Conservation (phyloP, 2,113 vertebrate genomes). For the Lycocorax pyrrhopterus region DNA sequence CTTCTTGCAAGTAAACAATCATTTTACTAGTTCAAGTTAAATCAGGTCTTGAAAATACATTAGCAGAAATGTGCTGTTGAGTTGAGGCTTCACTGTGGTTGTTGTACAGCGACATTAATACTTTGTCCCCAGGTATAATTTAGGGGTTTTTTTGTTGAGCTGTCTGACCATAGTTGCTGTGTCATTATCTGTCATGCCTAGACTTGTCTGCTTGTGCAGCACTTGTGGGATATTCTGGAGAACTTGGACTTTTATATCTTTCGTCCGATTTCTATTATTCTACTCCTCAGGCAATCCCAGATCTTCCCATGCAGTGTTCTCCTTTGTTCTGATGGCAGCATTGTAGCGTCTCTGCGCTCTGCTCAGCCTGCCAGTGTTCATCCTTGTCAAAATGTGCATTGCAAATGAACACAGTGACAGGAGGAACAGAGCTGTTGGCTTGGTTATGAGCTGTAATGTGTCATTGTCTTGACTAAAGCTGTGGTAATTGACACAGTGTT, state of each 20-base stretch:
- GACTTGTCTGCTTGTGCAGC: not conserved
- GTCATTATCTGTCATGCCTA: not conserved
- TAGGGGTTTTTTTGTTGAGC: not conserved
- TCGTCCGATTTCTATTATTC: fast-evolving
- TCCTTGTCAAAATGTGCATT: not conserved
- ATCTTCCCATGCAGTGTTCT: not conserved
- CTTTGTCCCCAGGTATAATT: not conserved
- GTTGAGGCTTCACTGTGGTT: not conserved
- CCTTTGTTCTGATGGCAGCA: not conserved
- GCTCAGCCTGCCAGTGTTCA: not conserved
- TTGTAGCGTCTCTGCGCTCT: fast-evolving
- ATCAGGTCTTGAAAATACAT: not conserved
- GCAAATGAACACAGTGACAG: not conserved
- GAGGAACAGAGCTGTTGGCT: not conserved
- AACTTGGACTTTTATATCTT: not conserved
- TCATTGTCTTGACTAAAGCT: not conserved
- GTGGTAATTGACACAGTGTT: not conserved
- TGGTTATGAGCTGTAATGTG: not conserved
- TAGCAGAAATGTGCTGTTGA: not conserved
- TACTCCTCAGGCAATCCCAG: not conserved
- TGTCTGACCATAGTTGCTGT: not conserved
- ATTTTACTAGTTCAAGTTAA: not conserved
- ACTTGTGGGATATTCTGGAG: not conserved
- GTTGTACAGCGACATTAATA: not conserved
- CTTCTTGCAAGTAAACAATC: not conserved